Percentiles rank a stretch among this genome's conserved stretches.
These are phyloP conservation scores for Nomada flava DNA, from an alignment of 2,888 invertebrate species.

Conservation along the genomic window DNA sequence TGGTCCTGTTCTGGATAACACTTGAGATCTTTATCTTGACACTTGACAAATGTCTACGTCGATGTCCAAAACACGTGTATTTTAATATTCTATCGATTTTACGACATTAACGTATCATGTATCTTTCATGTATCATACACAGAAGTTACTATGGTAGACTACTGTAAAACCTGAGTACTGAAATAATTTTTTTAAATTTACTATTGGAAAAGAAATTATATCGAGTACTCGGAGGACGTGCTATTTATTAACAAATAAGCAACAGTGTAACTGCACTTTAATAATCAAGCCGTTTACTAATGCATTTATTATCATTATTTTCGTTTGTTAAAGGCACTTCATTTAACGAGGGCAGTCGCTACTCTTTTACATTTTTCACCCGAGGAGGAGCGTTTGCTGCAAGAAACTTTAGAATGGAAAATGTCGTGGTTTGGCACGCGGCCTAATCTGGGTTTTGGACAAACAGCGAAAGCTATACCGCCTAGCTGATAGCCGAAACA, in stretches of 20 bases:
- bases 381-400: constrained; percentile 94
- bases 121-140: too few species aligned
- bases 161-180: not conserved
- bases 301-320: not conserved
- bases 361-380: constrained; percentile 92
- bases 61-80: too few species aligned
- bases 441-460: constrained; percentile 86
- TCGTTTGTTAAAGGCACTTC: constrained; percentile 88
- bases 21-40: too few species aligned
- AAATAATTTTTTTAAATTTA: not conserved
- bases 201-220: not conserved
- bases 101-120: too few species aligned
- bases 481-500: constrained; percentile 86
- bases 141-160: too few species aligned
- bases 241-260: too few species aligned
- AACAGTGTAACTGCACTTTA: too few species aligned
- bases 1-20: too few species aligned
- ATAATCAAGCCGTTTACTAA: not conserved
- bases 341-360: constrained; percentile 94
- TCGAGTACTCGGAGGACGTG: too few species aligned
- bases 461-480: constrained; percentile 86
- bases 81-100: too few species aligned
- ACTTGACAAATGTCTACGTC: too few species aligned
- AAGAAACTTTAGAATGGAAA: constrained; percentile 91
- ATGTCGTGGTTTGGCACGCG: constrained; percentile 90